Percentiles rank a stretch among this genome's conserved stretches.
These are phyloP conservation scores for Mimachlamys varia DNA, from an alignment of 2,888 invertebrate genomes.

Conservation along the genomic window DNA sequence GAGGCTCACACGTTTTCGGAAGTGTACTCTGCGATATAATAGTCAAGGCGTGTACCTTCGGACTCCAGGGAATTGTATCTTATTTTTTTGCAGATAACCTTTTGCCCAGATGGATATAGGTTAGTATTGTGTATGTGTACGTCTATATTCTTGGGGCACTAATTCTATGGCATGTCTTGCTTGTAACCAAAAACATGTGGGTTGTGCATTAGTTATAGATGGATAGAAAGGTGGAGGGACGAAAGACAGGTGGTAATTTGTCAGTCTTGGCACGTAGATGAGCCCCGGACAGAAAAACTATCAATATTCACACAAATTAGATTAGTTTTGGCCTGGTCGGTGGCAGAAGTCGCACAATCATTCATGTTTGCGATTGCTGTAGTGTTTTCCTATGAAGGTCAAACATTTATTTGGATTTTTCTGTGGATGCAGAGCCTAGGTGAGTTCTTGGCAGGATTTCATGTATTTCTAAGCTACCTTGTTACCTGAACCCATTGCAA, in stretches of 20 bases:
- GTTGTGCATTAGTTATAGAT: neutral
- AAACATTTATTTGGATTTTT: neutral
- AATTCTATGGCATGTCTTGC: neutral
- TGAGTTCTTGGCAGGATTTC: neutral
- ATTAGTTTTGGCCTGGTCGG: neutral
- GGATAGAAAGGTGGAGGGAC: neutral
- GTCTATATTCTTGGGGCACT: neutral
- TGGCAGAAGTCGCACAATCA: neutral
- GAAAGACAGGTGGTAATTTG: constrained; percentile 22
- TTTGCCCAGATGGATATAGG: neutral
- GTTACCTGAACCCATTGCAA: neutral
- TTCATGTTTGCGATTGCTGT: constrained; percentile 24
- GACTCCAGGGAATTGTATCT: neutral
- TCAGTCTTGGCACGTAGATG: neutral
- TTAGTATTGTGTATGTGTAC: neutral
- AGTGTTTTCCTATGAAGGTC: constrained; percentile 21
- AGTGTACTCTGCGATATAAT: neutral
- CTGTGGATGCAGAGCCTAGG: neutral
- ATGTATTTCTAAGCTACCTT: neutral
- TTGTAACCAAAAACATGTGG: neutral
- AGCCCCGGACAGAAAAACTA: neutral
- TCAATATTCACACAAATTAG: constrained; percentile 17
- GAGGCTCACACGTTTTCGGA: neutral
- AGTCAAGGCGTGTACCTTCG: neutral
- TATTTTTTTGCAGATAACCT: neutral